Base-by-base conservation (phyloP, 2,888 invertebrate genomes). In the Frankliniella fusca region DNA sequence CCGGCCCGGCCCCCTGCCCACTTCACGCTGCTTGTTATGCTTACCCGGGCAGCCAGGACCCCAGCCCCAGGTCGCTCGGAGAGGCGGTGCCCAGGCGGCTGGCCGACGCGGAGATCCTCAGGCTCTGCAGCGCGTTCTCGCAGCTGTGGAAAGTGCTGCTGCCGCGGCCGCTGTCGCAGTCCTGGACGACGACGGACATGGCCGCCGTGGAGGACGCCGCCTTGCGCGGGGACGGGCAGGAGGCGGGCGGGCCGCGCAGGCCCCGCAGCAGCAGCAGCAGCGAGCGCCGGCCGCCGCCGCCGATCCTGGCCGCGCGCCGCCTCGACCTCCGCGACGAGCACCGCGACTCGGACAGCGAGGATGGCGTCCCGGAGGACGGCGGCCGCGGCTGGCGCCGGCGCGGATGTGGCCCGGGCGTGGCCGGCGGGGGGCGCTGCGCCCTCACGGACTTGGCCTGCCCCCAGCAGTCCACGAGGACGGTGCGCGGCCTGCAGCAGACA, bases 101-200 rank as follows among this genome's bases (percentile, higher is more conserved):
- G 38, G 38, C 38, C 38, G 38, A 38, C 38, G 38, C 20, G 54
- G 54, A 54, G 18, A 54, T 15, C 18, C 54, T 27, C 27, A 76
- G 70, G 27, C 70, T 76, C 23, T 70, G 70, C 70, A 70, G 61
- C 61, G 61, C 61, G 70, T 27, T 76, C 70, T 38, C 23, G 70
- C 70, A 61, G 70, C 54, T 54, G 70, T n/a, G 23, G 70, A 70
- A 20, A 23, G 70, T 70, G 70, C 70, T 76, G 70, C 70, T 76
- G 70, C 70, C 70, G 70, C 70, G 70, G 23, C 70, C 70, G 70
- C 70, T 76, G 70, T 76, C 70, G 70, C 70, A 76, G 70, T 76
- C 70, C 70, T 23, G 70, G 5, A 27, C 27, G 11, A 27, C 12
- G 27, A 27, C 70, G 27, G 70, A 11, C 70, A 76, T 9, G 70